Evolutionary conservation across 92 coral and sea anemone species (phyloP), one percentile per base, ranked within the genome.

Genomic region (Galaxea fascicularis): DNA sequence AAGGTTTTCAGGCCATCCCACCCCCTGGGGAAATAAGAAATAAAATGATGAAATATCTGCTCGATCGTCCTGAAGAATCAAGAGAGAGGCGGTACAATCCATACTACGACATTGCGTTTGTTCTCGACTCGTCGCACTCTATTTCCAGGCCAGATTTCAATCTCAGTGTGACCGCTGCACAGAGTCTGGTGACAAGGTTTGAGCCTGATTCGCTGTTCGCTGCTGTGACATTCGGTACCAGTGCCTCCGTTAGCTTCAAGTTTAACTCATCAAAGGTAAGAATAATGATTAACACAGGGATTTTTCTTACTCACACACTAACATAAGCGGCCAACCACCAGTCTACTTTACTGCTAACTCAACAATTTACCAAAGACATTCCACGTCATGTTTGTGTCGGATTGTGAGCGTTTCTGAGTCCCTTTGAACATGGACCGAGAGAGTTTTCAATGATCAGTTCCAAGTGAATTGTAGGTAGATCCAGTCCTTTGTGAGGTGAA

Each of bases 111-210:
- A 89, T 93, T 46, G 56, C 87, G 56, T 82, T 93, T 15, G 74
- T 93, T 29, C 92, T 93, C 73, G 97, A 93, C 77, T 91, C 93
- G 13, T 93, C 95, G 22, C 49, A 77, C 59, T 91, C 95, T 0
- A 77, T 91, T 29, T 76, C 92, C 13, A 66, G 28, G 65, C 21
- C 87, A 6, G 80, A 93, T n/a, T 93, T 93, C 66, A 86, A 78
- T 20, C 86, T 56, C 86, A 91, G 96, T 70, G 39, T 90, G 11
- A 28, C n/a, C 10, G 92, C 89, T 16, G 86, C 86, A 0, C 51
- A 77, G 47, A 64, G 65, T 15, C 82, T 93, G 57, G 85, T 90
- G 41, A 54, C 65, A 51, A 72, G 89, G 73, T 91, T 90, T 45
- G 82, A 82, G 47, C 91, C 94, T 20, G 89, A 86, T 80, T 77